Conservation (phyloP, 2,113 vertebrate genomes). For the Chaetura pelagica region DNA sequence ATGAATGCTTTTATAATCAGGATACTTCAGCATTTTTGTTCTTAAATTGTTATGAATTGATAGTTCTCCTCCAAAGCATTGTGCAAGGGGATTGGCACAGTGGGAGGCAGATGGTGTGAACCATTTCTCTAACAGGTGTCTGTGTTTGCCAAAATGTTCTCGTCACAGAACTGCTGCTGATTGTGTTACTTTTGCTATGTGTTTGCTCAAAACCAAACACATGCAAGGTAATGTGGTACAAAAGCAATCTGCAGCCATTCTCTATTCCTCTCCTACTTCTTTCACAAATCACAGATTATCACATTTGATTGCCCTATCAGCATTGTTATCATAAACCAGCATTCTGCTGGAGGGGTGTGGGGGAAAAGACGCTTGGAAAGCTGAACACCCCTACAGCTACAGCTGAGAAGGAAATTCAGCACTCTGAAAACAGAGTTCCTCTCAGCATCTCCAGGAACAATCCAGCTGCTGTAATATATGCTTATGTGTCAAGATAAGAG, state of each 20-base stretch:
- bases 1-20: not conserved
- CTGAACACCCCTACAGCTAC: conserved; percentile 49
- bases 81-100: rapidly evolving
- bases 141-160: not conserved
- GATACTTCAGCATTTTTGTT: not conserved
- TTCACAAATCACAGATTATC: conserved; percentile 10
- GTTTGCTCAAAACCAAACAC: not conserved
- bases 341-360: not conserved
- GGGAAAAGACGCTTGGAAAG: conserved; percentile 35
- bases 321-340: conserved; percentile 19
- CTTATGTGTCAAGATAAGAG: conserved; percentile 73
- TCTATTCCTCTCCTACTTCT: not conserved
- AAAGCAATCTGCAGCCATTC: not conserved
- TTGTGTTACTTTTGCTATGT: not conserved
- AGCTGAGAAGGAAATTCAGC: conserved; percentile 75
- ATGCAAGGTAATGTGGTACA: not conserved
- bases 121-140: conserved; percentile 35
- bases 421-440: conserved; percentile 71
- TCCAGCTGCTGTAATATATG: conserved; percentile 70
- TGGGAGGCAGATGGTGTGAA: not conserved
- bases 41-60: not conserved
- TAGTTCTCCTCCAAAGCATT: not conserved
- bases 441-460: conserved; percentile 73
- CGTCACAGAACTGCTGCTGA: not conserved
- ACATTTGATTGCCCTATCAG: conserved; percentile 28